Percentiles rank a stretch among this genome's conserved stretches.
Conservation (phyloP, 2,888 invertebrate species). For the Tenodera sinensis region DNA sequence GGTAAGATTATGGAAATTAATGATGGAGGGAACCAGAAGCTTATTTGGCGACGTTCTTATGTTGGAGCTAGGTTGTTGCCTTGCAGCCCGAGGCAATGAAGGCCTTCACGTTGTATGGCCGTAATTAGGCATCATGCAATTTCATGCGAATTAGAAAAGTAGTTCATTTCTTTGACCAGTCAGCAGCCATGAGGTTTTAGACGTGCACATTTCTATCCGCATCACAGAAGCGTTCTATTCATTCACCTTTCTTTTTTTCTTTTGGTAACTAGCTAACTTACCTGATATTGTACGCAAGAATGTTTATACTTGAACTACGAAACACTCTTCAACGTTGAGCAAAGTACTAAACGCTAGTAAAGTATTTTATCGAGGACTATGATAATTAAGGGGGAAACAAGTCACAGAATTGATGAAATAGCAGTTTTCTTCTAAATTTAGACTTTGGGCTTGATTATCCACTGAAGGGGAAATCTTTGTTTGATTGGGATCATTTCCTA, state of each 20-base stretch:
- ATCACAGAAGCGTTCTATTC: not conserved
- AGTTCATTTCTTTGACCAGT: constrained; percentile 1
- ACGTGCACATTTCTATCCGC: not conserved
- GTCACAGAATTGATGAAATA: too few species aligned
- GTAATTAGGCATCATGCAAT: constrained; percentile 10
- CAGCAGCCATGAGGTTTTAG: not conserved
- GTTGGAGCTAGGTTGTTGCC: not conserved
- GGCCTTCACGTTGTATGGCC: not conserved
- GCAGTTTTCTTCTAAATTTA: too few species aligned
- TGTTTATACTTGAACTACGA: too few species aligned
- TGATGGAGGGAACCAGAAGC: not conserved
- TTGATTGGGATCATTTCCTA: too few species aligned
- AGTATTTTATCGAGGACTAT: too few species aligned
- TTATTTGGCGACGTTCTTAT: not conserved
- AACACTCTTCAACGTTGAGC: too few species aligned
- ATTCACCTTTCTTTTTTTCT: not conserved
- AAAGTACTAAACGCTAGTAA: too few species aligned
- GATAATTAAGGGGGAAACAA: too few species aligned
- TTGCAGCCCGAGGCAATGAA: not conserved
- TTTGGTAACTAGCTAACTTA: too few species aligned
- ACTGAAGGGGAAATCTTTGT: too few species aligned
- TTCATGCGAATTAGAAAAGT: constrained; percentile 2
- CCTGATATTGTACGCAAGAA: too few species aligned
- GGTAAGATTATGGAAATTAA: constrained; percentile 3
- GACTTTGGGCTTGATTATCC: too few species aligned